Base-by-base conservation (phyloP, 2,888 invertebrate genomes). In the Tortricodes alternella region DNA sequence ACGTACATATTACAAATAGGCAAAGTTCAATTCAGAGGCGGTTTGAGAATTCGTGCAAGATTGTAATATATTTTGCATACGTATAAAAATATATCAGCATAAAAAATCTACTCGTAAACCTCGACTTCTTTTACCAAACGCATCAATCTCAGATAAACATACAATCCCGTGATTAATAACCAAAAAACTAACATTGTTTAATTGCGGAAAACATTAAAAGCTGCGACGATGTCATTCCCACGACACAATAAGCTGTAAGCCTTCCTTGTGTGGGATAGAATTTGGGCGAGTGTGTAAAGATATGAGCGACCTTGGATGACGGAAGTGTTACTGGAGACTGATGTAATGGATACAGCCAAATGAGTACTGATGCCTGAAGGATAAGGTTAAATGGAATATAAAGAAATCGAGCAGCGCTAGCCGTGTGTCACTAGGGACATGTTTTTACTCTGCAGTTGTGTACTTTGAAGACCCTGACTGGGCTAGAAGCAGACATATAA, bases 131-230 rank as follows among this genome's bases (percentile, higher is more conserved):
- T 29, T 29, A 29, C 2, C 11, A 29, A n/a, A 29, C 29, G 0
- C 29, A 29, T 29, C 18, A 19, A 16, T 37, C 16, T 9, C n/a
- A 39, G 21, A 21, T 5, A 21, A n/a, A 23, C 34, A 11, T 11
- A 13, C 39, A 39, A 39, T 19, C 8, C 39, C n/a, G 13, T 21
- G 24, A 44, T 44, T 29, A 18, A 44, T 44, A 6, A 29, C 29
- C 11, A 18, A 44, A 44, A 43, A 24, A 37, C 3, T 37, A n/a
- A 15, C 23, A 16, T 21, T n/a, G 27, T 44, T 29, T 29, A 44
- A 44, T 44, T 27, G 18, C 44, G 44, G 44, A 44, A 44, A 44
- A 27, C 44, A 44, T 44, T 29, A 44, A 24, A 24, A 29, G 9
- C 18, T n/a, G 44, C 11, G 44, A 44, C 44, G 18, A 2, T 3